Conservation (phyloP, 2,113 vertebrate species). For the Galeopterus variegatus region DNA sequence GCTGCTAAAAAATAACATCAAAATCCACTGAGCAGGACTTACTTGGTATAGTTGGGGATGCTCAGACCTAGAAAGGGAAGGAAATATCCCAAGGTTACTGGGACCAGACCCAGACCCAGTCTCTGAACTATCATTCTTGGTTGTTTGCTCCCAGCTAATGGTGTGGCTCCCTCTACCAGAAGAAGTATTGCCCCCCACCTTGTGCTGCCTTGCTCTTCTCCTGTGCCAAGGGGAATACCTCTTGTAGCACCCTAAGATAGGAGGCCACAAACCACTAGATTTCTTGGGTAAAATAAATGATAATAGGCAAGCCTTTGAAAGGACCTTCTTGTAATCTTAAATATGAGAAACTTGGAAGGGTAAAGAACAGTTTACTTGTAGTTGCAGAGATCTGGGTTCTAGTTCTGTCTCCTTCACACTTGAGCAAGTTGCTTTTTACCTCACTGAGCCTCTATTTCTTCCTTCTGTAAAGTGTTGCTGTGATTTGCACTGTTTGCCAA, state of each 20-base stretch:
- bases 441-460: conserved; percentile 35
- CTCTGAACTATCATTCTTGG: neutral
- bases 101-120: neutral
- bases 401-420: conserved; percentile 23
- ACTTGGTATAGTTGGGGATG: neutral
- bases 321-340: neutral
- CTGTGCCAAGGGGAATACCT: neutral
- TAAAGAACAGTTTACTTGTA: conserved; percentile 28
- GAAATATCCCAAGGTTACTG: conserved; percentile 14
- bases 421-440: conserved; percentile 28
- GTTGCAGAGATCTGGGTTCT: neutral
- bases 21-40: conserved; percentile 48
- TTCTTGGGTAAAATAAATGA: conserved; percentile 67
- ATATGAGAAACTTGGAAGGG: neutral
- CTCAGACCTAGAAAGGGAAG: neutral
- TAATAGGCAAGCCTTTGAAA: conserved; percentile 48
- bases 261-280: conserved; percentile 21
- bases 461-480: conserved; percentile 43
- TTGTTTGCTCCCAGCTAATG: neutral
- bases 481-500: conserved; percentile 13
- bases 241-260: neutral
- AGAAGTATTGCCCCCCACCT: neutral
- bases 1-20: neutral
- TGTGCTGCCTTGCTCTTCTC: conserved; percentile 39
- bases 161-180: neutral